These are phyloP conservation scores for Cryptomyrus ogoouensis DNA, from an alignment of 2,113 vertebrate genomes.

Conservation along the genomic window DNA sequence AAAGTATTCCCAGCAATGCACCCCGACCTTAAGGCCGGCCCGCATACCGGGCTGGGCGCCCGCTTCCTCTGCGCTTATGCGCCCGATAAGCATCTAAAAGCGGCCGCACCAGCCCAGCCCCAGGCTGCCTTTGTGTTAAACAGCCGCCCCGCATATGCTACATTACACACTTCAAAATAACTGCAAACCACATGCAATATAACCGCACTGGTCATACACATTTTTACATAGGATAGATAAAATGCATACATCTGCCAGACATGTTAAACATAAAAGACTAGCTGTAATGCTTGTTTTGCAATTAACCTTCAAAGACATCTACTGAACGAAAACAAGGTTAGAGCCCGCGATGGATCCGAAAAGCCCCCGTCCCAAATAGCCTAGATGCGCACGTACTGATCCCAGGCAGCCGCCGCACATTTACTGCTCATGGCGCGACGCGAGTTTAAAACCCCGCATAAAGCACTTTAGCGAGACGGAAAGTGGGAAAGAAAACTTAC, in stretches of 20 bases:
- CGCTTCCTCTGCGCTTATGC: slow-evolving; percentile 17
- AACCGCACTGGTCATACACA: not conserved
- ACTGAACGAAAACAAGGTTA: not conserved
- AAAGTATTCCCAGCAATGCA: not conserved
- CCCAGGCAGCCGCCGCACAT: not conserved
- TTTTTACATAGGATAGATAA: not conserved
- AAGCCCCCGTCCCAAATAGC: not conserved
- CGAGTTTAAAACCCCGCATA: not conserved
- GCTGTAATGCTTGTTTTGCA: not conserved
- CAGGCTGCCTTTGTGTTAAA: slow-evolving; percentile 27
- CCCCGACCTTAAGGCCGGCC: not conserved
- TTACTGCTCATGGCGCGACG: not conserved
- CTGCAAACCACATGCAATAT: not conserved
- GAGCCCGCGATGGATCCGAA: not conserved
- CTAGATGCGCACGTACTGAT: not conserved
- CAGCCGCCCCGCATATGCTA: slow-evolving; percentile 43
- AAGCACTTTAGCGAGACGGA: not conserved
- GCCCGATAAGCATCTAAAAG: slow-evolving; percentile 34
- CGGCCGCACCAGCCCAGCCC: slow-evolving; percentile 23
- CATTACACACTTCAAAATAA: not conserved
- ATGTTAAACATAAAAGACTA: not conserved
- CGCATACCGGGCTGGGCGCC: slow-evolving; percentile 17
- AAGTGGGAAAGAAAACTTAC: slow-evolving; percentile 16
- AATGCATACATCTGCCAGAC: not conserved
- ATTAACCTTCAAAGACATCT: not conserved